Conservation (phyloP, 1,140 invertebrate genomes). For the Hesperophylax magnus region DNA sequence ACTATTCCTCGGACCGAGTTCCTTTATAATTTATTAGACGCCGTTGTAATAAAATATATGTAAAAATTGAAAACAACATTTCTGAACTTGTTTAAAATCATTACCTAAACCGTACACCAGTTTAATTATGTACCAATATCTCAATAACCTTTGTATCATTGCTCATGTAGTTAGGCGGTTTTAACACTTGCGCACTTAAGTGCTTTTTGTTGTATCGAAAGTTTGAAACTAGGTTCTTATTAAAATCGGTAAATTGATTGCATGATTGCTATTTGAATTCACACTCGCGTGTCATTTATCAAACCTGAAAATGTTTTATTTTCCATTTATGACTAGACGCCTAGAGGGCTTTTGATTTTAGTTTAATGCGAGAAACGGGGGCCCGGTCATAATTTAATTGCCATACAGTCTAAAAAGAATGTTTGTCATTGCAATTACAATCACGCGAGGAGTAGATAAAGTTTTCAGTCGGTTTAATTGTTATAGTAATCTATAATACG, state of each 20-base stretch:
- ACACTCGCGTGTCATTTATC: constrained; percentile 36
- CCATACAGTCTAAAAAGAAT: background rate
- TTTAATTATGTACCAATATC: background rate
- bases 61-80: background rate
- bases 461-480: background rate
- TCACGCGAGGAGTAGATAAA: background rate
- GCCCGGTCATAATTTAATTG: background rate
- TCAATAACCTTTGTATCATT: background rate
- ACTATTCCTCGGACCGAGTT: background rate
- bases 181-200: constrained; percentile 1
- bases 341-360: background rate
- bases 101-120: background rate
- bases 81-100: constrained; percentile 7
- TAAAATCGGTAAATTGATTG: constrained; percentile 18
- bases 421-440: background rate
- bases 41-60: no score
- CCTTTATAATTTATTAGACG: no score
- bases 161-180: background rate
- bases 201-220: constrained; percentile 6
- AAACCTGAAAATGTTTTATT: constrained; percentile 25
- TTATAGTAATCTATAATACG: no score
- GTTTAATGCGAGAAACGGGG: background rate
- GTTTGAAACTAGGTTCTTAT: constrained; percentile 34
- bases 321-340: constrained; percentile 21
- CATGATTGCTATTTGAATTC: constrained; percentile 16